These are phyloP conservation scores for Ligdia adustata DNA, from an alignment of 2,888 invertebrate genomes.

Conservation along the genomic window DNA sequence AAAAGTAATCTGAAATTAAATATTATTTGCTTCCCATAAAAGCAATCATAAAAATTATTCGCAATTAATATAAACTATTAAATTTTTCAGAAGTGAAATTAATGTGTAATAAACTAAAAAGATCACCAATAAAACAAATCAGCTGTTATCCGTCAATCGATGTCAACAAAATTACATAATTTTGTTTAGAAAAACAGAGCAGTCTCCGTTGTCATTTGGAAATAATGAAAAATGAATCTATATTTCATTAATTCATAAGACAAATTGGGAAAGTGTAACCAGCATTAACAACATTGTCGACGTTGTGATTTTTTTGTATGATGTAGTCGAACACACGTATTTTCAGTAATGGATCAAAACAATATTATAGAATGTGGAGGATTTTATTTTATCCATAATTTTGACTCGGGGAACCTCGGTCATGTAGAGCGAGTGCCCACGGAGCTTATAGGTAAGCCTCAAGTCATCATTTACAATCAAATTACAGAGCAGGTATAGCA, in stretches of 20 bases:
- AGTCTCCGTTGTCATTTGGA: constrained; percentile 74
- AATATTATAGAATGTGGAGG: constrained; percentile 86
- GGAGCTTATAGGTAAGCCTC: constrained; percentile 83
- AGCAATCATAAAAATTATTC: constrained; percentile 47
- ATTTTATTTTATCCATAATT: constrained; percentile 93
- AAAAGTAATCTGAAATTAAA: constrained; percentile 59
- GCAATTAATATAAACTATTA: constrained; percentile 48
- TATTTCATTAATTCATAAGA: constrained; percentile 61
- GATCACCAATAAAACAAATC: constrained; percentile 80
- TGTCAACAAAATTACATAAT: constrained; percentile 85
- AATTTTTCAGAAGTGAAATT: constrained; percentile 36
- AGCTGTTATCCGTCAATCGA: constrained; percentile 85
- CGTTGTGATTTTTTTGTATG: constrained; percentile 66
- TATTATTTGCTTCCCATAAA: constrained; percentile 42
- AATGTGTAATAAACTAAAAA: constrained; percentile 58
- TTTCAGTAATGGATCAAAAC: constrained; percentile 74
- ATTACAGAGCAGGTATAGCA: no score
- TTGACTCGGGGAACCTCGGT: constrained; percentile 95
- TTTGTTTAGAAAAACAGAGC: constrained; percentile 83
- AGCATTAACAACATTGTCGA: constrained; percentile 56
- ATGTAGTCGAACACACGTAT: constrained; percentile 67
- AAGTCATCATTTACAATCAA: no score
- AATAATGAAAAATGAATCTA: constrained; percentile 71
- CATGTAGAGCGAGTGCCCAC: constrained; percentile 89
- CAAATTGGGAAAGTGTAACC: constrained; percentile 66